Evolutionary conservation across 2,113 vertebrate species (phyloP), one percentile per base, ranked within the genome.

Genomic region (Neopipo cinnamomea): DNA sequence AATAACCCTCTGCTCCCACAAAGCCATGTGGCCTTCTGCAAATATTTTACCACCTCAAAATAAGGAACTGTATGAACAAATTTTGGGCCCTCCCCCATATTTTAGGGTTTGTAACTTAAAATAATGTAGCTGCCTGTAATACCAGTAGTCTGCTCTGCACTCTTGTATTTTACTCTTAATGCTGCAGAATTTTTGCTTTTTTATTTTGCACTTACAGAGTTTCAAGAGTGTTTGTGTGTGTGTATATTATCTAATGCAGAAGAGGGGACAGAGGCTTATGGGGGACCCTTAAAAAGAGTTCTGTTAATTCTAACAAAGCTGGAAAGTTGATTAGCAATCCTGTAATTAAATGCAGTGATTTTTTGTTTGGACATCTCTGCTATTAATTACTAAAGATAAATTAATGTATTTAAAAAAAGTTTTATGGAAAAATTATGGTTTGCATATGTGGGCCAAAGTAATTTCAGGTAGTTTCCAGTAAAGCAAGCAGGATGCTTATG

Each of bases 71-170:
- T 16, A 3, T 37, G 21, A 73, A 44, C 3, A 31, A 44, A 20
- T 5, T 42, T 28, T 50, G 9, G n/a, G 6, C 50, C 50, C 50
- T 50, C 14, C 49, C 2, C 2, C 1, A 1, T 0, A 2, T 5
- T 53, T 55, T 59, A 35, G 12, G 1, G 4, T 33, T 84, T 62
- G 19, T 37, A 62, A 20, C 6, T 52, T 39, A 58, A 59, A 55
- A 37, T 55, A 28, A 18, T 11, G 6, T 28, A 63, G 4, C 14
- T 78, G 42, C 12, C 41, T 53, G 6, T 37, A 58, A 41, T 33
- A 58, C 27, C 39, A 8, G 11, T 6, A 24, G 30, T 33, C 5
- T 55, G 12, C 72, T 77, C 35, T 63, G 4, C 5, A 4, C 4
- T 55, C 31, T 6, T 12, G 3, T 65, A 2, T 37, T 47, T 53